A percentile compares a stretch with the other conserved stretches of the same genome.
These are phyloP conservation scores for Stramonita haemastoma DNA, from an alignment of 2,888 invertebrate genomes.

Conservation along the genomic window DNA sequence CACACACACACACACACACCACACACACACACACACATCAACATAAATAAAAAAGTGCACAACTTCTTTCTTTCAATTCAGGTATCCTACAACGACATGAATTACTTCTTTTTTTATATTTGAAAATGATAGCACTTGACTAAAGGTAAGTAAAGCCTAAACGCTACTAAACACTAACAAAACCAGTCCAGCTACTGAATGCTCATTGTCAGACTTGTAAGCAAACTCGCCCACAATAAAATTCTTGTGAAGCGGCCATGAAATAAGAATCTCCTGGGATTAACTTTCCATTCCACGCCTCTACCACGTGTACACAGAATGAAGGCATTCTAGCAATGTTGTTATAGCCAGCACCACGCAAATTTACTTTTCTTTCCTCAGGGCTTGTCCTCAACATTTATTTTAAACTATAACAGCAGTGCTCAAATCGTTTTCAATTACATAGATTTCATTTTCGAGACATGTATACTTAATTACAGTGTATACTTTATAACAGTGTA, in stretches of 20 bases:
- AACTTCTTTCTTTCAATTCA: no score
- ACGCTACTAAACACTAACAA: no score
- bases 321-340: not conserved
- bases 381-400: not conserved
- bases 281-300: conserved; percentile 13
- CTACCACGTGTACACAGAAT: not conserved
- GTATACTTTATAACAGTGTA: no score
- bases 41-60: not conserved
- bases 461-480: no score
- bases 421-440: no score
- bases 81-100: no score
- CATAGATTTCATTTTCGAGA: no score
- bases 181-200: no score
- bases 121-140: no score
- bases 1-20: conserved; percentile 3
- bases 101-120: no score
- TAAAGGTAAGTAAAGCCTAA: no score
- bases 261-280: conserved; percentile 20
- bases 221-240: not conserved
- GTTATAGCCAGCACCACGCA: not conserved
- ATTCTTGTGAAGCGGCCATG: conserved; percentile 22
- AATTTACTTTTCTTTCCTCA: not conserved
- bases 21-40: not conserved
- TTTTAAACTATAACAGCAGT: no score
- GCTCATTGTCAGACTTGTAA: not conserved